A percentile compares a stretch with the other conserved stretches of the same genome.
Evolutionary conservation across 1,140 invertebrate genomes (phyloP).

Genomic region (Gryllus bimaculatus): DNA sequence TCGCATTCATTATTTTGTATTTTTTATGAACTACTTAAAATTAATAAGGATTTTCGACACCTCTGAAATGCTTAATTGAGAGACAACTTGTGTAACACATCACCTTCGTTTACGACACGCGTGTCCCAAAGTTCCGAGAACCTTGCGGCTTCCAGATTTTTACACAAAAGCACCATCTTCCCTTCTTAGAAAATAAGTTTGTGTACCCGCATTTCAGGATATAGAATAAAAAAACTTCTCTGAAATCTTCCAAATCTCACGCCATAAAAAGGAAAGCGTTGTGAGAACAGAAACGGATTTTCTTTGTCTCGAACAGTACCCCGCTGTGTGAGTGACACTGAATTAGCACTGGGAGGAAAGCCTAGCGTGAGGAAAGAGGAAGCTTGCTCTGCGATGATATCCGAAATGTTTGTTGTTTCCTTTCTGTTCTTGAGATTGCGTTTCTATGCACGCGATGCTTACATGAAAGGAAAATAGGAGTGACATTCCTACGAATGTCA

Average conservation of each 20-base stretch:
- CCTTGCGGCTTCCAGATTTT: too few relatives aligned
- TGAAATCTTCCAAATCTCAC: neutral
- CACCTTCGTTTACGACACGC: too few relatives aligned
- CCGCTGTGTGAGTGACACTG: neutral
- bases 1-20: too few relatives aligned
- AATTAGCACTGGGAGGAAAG: neutral
- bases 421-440: neutral
- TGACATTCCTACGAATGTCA: too few relatives aligned
- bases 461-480: neutral
- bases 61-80: too few relatives aligned
- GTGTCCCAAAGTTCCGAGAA: too few relatives aligned
- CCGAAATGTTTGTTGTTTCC: neutral
- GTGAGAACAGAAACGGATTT: neutral
- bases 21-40: too few relatives aligned
- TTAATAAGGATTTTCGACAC: too few relatives aligned
- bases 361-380: neutral
- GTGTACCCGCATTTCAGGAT: neutral
- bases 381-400: neutral
- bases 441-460: neutral
- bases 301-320: neutral
- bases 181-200: neutral
- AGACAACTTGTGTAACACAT: too few relatives aligned
- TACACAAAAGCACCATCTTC: neutral
- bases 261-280: neutral
- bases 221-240: neutral